Percentiles rank a stretch among this genome's conserved stretches.
Conservation (phyloP, 2,888 invertebrate genomes). For the Torymus auratus region DNA sequence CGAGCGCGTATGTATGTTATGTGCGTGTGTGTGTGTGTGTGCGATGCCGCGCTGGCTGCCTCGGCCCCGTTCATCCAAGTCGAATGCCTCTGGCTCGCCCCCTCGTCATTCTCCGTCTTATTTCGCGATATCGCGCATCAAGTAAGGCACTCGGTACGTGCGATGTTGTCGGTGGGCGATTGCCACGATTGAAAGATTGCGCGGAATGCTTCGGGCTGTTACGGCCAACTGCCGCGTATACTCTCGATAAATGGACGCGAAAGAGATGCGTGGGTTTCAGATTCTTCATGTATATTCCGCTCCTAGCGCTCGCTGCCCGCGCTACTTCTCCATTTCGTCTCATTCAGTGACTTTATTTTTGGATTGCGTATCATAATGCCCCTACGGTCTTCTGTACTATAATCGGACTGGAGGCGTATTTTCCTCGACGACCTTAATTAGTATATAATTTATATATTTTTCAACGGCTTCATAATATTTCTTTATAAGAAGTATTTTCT, state of each 20-base stretch:
- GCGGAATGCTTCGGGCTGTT: conserved; percentile 61
- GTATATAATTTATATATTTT: no score
- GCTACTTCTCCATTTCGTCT: not conserved
- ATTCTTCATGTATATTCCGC: conserved; percentile 17
- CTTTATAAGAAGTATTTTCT: no score
- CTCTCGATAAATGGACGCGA: conserved; percentile 50
- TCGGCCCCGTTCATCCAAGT: not conserved
- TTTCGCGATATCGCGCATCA: conserved; percentile 61
- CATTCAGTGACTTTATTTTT: conserved; percentile 21
- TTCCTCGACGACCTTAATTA: no score
- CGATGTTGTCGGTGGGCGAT: conserved; percentile 47
- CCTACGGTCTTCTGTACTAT: no score
- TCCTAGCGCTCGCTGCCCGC: no score
- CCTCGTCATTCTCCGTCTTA: conserved; percentile 25
- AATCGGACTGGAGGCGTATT: no score
- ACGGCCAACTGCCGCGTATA: not conserved
- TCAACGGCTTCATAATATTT: no score
- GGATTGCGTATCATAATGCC: not conserved
- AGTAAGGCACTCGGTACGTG: conserved; percentile 3
- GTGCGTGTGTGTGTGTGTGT: no score
- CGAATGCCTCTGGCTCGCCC: conserved; percentile 38
- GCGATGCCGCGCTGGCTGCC: no score
- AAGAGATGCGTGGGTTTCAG: conserved; percentile 54
- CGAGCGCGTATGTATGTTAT: not conserved
- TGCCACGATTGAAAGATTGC: conserved; percentile 68